Conservation (phyloP, 2,113 vertebrate genomes). For the Gyps fulvus region DNA sequence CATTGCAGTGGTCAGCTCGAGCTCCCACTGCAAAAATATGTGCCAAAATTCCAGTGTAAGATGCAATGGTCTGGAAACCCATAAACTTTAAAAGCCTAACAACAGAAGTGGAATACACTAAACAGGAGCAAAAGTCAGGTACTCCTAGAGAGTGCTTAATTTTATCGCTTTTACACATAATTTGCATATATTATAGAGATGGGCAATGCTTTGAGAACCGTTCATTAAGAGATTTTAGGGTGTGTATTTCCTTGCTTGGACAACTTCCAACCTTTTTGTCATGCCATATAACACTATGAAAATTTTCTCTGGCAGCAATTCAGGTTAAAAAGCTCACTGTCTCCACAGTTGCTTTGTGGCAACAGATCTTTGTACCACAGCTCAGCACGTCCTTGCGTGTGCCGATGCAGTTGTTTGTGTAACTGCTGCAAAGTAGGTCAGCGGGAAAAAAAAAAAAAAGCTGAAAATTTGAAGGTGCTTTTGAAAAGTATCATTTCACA, state of each 20-base stretch:
- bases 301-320: not conserved
- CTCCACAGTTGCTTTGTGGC: not conserved
- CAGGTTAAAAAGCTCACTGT: not conserved
- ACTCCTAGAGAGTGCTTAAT: not conserved
- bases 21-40: not conserved
- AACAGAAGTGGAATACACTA: not conserved
- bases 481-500: not conserved
- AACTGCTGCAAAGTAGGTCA: conserved; percentile 51
- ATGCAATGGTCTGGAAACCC: not conserved
- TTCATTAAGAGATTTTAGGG: not conserved
- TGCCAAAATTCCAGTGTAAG: not conserved
- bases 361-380: conserved; percentile 15
- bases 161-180: not conserved
- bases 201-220: not conserved
- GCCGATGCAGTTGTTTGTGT: conserved; percentile 50
- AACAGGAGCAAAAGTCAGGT: not conserved
- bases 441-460: not conserved
- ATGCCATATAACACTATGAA: not conserved
- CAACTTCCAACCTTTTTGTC: not conserved
- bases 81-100: not conserved
- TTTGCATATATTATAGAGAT: not conserved
- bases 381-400: not conserved
- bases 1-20: not conserved
- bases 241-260: not conserved
- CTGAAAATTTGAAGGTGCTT: not conserved